These are phyloP conservation scores for Scomber scombrus DNA, from an alignment of 2,113 vertebrate genomes.

Conservation along the genomic window DNA sequence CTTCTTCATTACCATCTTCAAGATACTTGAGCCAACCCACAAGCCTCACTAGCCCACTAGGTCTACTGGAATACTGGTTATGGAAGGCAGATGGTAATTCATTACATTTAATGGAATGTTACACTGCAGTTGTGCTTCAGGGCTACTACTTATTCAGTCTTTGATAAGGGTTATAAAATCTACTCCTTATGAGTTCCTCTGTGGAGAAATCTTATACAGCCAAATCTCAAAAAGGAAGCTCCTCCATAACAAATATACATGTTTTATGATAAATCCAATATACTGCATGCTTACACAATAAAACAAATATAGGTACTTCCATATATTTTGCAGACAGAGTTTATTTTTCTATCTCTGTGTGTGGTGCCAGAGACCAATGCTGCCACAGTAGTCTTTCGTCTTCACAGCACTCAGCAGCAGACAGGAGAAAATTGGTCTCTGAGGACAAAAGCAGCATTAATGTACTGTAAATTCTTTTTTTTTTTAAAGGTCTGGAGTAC, in stretches of 20 bases:
- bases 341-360: constrained; percentile 40
- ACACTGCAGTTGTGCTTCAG: constrained; percentile 53
- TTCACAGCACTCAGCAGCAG: constrained; percentile 37
- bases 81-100: constrained; percentile 69
- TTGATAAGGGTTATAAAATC: constrained; percentile 67
- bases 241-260: constrained; percentile 24
- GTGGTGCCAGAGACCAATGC: constrained; percentile 19
- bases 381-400: constrained; percentile 8
- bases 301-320: constrained; percentile 40
- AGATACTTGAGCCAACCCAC: constrained; percentile 47
- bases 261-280: constrained; percentile 53
- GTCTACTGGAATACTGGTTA: constrained; percentile 48
- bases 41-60: constrained; percentile 38
- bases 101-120: constrained; percentile 74
- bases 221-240: constrained; percentile 33
- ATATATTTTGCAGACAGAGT: constrained; percentile 46
- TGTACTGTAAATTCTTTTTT: constrained; percentile 20
- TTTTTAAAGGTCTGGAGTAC: constrained; percentile 16
- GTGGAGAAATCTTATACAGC: constrained; percentile 27
- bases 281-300: constrained; percentile 43
- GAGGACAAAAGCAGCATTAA: constrained; percentile 57
- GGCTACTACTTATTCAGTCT: constrained; percentile 59
- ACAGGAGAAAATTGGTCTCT: constrained; percentile 56
- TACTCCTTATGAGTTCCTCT: constrained; percentile 38
- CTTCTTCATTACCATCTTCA: constrained; percentile 72